phyloP scores from a whole-genome alignment of 1,140 invertebrate species.

The Pristionchus pacificus region DNA sequence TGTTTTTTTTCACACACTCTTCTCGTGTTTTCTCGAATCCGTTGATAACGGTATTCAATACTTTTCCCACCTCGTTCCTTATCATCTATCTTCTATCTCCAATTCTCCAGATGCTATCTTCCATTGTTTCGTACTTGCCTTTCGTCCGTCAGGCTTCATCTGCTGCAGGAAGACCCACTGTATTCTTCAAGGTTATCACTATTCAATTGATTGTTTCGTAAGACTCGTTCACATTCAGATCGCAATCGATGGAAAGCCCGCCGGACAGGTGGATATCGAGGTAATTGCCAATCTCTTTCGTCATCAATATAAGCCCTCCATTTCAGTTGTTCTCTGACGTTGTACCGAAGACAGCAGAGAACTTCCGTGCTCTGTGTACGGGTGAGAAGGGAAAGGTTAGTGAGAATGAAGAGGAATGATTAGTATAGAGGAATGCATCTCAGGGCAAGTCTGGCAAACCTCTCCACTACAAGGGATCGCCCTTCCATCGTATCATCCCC shows the following conservation, averaged over 20 bases:
- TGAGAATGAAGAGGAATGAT: slow-evolving; percentile 23
- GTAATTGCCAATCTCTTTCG: not conserved
- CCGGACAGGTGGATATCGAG: not conserved
- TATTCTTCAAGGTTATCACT: not conserved
- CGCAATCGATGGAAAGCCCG: not conserved
- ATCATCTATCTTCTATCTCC: too few species aligned
- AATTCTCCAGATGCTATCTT: not conserved
- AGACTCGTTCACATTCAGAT: not conserved
- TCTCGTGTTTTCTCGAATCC: too few species aligned
- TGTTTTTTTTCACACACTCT: too few species aligned
- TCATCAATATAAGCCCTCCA: not conserved
- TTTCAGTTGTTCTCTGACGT: slow-evolving; percentile 77
- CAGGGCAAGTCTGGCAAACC: slow-evolving; percentile 31
- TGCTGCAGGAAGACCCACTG: not conserved
- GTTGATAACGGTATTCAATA: not conserved
- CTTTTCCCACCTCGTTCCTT: too few species aligned
- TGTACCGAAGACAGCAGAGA: slow-evolving; percentile 81
- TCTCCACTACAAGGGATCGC: slow-evolving; percentile 44
- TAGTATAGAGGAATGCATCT: slow-evolving; percentile 11
- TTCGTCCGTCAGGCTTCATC: not conserved
- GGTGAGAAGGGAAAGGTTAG: slow-evolving; percentile 44
- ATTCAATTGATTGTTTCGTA: not conserved
- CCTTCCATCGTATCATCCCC: slow-evolving; percentile 63
- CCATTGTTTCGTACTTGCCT: not conserved
- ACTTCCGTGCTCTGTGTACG: slow-evolving; percentile 74